A percentile compares a stretch with the other conserved stretches of the same genome.
phyloP scores from a whole-genome alignment of 1,140 invertebrate genomes.

The Drosophila lini region DNA sequence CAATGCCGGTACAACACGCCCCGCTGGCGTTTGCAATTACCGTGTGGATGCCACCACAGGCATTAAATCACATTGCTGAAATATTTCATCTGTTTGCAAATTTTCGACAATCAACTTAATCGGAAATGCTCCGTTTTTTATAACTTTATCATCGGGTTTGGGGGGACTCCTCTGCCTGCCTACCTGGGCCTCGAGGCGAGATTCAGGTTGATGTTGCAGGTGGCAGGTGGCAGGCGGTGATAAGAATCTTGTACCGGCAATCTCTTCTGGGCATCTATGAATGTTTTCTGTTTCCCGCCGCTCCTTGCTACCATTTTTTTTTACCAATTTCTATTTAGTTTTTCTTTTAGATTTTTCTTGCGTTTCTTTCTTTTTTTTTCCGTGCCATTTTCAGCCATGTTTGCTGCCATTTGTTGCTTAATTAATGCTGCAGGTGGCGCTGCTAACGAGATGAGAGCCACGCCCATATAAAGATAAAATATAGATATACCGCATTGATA shows the following conservation, averaged over 20 bases:
- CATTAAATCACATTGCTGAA: conserved; percentile 73
- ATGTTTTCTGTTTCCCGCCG: conserved; percentile 21
- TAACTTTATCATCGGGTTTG: conserved; percentile 65
- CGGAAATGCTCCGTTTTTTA: conserved; percentile 70
- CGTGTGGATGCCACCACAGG: conserved; percentile 45
- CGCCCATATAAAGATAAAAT: conserved; percentile 43
- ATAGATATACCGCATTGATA: conserved; percentile 21
- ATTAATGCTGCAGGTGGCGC: conserved; percentile 73
- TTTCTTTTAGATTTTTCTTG: neutral
- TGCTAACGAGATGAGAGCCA: conserved; percentile 62
- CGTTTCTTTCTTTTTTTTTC: neutral
- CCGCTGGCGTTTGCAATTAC: conserved; percentile 72
- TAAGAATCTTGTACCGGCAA: conserved; percentile 47
- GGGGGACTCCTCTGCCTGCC: neutral
- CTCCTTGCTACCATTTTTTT: neutral
- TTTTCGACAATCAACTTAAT: conserved; percentile 75
- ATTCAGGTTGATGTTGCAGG: conserved; percentile 21
- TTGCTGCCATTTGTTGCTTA: conserved; percentile 62
- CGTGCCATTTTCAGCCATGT: conserved; percentile 41
- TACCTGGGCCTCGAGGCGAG: neutral
- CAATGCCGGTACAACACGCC: conserved; percentile 34
- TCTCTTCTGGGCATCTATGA: conserved; percentile 47
- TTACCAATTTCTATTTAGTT: conserved; percentile 4
- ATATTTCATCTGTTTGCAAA: conserved; percentile 81
- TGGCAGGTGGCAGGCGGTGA: conserved; percentile 37